Evolutionary conservation across 2,888 invertebrate genomes (phyloP).

Genomic region (Eupithecia subumbrata): DNA sequence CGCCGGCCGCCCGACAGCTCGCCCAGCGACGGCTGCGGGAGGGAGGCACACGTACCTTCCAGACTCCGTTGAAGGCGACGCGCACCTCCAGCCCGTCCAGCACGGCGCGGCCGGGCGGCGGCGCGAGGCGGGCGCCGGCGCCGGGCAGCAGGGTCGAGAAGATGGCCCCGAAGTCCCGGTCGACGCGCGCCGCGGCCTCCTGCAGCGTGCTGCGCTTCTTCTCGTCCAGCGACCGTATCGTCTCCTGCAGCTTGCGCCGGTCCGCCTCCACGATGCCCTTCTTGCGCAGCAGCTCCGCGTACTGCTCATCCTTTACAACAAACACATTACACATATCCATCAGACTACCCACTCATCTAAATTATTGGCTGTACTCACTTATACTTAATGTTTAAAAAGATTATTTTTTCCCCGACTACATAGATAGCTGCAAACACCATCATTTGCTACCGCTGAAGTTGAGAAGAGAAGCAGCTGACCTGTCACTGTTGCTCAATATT

Average conservation of each 20-base stretch:
- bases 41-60: constrained; percentile 93
- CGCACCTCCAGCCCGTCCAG: constrained; percentile 92
- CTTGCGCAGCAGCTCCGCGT: constrained; percentile 88
- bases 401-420: too few relatives aligned
- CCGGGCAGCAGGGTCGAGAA: constrained; percentile 96
- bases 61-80: constrained; percentile 95
- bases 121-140: constrained; percentile 92
- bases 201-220: constrained; percentile 93
- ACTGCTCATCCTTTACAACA: constrained; percentile 87
- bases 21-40: too few relatives aligned
- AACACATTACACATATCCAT: background rate
- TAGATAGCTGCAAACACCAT: too few relatives aligned
- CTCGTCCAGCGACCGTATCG: constrained; percentile 94
- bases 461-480: too few relatives aligned
- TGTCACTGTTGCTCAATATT: too few relatives aligned
- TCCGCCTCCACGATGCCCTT: constrained; percentile 89
- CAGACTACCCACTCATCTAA: too few relatives aligned
- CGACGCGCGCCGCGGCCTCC: constrained; percentile 93
- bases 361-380: too few relatives aligned
- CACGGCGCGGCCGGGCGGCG: constrained; percentile 88
- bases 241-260: constrained; percentile 88
- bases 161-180: constrained; percentile 97
- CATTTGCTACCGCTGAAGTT: too few relatives aligned
- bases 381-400: too few relatives aligned
- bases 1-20: constrained; percentile 99